Evolutionary conservation across 2,797 vertebrate species (phyloP), one percentile per base, ranked within the genome.

Genomic region (Cyclopterus lumpus): DNA sequence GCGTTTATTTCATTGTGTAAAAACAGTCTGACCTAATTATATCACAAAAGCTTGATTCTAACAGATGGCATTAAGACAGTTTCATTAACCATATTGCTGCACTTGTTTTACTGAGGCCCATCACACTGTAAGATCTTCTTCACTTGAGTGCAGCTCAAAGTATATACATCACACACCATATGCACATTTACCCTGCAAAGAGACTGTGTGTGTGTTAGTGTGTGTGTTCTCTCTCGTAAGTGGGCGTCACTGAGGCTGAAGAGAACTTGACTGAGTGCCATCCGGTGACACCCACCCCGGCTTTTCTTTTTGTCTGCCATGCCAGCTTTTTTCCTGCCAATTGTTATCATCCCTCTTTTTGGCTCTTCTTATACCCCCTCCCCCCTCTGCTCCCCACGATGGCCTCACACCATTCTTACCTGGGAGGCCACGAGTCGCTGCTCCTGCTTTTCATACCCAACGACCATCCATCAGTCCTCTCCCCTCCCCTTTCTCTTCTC

Each of bases 351-450:
- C 30, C 51, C 49, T 61, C 32, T 66, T 81, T 84, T 54, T 63
- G 42, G 72, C 72, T 74, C 71, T n/a, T 18, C 51, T 73, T 54
- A 10, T 49, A 18, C n/a, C 16, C 4, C 46, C 28, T 4, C 38
- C 54, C 22, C 49, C 34, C 36, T 20, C 30, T 7, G 44, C 16
- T 12, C 51, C 53, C 51, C 71, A 60, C 51, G n/a, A 8, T 18
- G 77, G 77, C 80, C 75, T 81, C 81, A 59, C 44, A 71, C 79
- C 64, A 89, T 90, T 91, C 83, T 84, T 86, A 93, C 91, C 92
- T 93, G 90, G 66, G 86, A 89, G 81, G 88, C 87, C 83, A 84
- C 74, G 60, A 88, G 67, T 86, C 75, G 7, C 75, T 81, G 84
- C 84, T 67, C 70, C 81, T 79, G 81, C 82, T 90, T 90, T 93